Evolutionary conservation across 2,888 invertebrate species (phyloP).

Genomic region (Dryadula phaetusa): DNA sequence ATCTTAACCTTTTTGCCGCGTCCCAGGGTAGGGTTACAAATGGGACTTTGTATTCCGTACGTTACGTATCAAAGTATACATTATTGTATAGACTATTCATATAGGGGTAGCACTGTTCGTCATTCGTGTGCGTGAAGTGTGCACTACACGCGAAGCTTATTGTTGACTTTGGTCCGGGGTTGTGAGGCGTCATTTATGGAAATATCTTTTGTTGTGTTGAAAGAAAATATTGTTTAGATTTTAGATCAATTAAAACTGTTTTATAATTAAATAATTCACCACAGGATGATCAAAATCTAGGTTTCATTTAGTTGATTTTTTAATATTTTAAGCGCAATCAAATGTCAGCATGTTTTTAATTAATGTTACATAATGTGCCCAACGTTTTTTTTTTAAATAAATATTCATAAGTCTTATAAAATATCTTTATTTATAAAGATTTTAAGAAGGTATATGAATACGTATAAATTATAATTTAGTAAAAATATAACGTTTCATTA

Average conservation of each 20-base stretch:
- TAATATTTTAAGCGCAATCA: too few relatives aligned
- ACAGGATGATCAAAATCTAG: too few relatives aligned
- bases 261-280: not conserved
- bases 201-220: conserved; percentile 32
- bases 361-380: too few relatives aligned
- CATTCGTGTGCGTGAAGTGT: conserved; percentile 59
- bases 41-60: conserved; percentile 71
- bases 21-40: conserved; percentile 77
- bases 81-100: conserved; percentile 45
- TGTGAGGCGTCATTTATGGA: conserved; percentile 34
- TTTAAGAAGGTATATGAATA: too few relatives aligned
- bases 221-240: conserved; percentile 7
- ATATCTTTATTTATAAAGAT: too few relatives aligned
- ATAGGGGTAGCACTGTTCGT: conserved; percentile 48
- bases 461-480: not conserved
- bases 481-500: not conserved
- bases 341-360: too few relatives aligned
- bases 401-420: too few relatives aligned
- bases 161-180: conserved; percentile 35
- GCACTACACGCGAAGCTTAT: conserved; percentile 59
- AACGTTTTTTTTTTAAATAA: too few relatives aligned
- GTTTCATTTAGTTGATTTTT: too few relatives aligned
- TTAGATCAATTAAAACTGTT: not conserved
- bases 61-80: conserved; percentile 55
- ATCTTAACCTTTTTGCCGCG: conserved; percentile 70